These are phyloP conservation scores for Rhinopomastus cyanomelas DNA, from an alignment of 2,113 vertebrate genomes.

Conservation along the genomic window DNA sequence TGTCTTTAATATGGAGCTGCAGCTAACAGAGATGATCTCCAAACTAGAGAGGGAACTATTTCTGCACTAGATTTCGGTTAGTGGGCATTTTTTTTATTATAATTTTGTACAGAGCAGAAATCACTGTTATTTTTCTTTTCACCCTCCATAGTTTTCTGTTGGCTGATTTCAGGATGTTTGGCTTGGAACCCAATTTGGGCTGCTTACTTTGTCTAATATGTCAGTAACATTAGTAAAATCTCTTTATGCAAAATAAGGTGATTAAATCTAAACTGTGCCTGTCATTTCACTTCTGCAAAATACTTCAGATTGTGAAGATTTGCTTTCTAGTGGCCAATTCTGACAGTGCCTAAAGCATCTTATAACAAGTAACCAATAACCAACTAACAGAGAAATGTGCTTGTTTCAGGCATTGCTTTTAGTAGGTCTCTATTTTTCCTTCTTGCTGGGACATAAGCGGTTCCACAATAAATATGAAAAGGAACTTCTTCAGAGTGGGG, in stretches of 20 bases:
- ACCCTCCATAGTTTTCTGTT: neutral
- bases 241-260: neutral
- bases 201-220: neutral
- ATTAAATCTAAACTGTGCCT: neutral
- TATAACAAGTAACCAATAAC: neutral
- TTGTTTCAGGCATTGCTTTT: neutral
- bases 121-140: neutral
- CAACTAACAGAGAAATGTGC: neutral
- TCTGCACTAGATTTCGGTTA: neutral
- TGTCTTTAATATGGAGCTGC: neutral
- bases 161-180: neutral
- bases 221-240: neutral
- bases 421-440: neutral
- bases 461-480: too few species aligned
- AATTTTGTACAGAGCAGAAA: neutral
- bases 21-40: neutral
- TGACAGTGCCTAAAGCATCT: neutral
- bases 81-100: rapidly evolving
- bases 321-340: neutral
- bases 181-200: neutral
- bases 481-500: too few species aligned
- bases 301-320: neutral
- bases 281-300: neutral
- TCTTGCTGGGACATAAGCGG: too few species aligned
- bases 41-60: neutral